Conservation (phyloP, 2,113 vertebrate genomes). For the Columbina picui region DNA sequence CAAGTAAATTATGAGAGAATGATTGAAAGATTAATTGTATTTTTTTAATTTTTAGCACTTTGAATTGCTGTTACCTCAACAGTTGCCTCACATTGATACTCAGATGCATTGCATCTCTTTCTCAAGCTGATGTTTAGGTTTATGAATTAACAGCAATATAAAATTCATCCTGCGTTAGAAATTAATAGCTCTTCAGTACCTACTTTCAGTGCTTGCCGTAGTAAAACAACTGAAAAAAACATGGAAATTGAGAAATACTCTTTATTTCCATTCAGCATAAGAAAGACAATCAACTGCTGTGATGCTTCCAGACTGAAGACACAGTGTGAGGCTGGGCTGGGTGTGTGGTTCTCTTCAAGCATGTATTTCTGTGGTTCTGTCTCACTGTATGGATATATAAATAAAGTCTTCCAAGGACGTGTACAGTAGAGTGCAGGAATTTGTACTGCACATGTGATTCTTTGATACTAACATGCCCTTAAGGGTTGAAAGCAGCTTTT, state of each 20-base stretch:
- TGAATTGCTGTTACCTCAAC: not conserved
- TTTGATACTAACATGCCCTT: not conserved
- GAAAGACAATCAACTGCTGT: not conserved
- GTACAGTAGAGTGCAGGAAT: not conserved
- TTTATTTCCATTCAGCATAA: not conserved
- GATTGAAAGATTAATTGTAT: not conserved
- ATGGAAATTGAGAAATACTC: conserved; percentile 1
- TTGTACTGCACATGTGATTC: not conserved
- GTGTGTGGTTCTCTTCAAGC: not conserved
- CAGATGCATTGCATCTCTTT: not conserved
- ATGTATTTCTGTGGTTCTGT: not conserved
- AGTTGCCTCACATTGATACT: not conserved
- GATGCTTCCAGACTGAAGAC: not conserved
- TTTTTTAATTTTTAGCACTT: not conserved
- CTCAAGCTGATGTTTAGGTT: not conserved
- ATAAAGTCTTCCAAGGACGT: not conserved
- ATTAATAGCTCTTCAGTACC: not conserved
- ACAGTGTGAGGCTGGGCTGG: not conserved
- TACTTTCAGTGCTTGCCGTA: not conserved
- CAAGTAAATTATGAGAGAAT: not conserved
- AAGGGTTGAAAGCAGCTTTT: not conserved
- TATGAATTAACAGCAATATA: not conserved
- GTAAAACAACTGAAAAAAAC: conserved; percentile 17
- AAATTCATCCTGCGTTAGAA: not conserved
- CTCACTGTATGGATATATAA: not conserved